Evolutionary conservation across 2,797 vertebrate genomes (phyloP).

Genomic region (Octomys mimax): DNA sequence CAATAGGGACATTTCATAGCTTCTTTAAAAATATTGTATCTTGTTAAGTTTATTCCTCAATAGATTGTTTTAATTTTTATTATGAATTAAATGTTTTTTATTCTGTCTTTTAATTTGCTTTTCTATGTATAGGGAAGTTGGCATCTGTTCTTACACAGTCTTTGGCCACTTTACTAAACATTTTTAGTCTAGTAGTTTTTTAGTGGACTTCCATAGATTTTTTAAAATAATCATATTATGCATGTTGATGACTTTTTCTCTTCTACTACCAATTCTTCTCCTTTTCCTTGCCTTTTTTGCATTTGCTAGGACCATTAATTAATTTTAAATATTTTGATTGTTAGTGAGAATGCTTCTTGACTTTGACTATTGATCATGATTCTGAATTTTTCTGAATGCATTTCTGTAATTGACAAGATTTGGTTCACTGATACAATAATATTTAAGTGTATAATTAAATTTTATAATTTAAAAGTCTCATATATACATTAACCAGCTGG

Average conservation of each 20-base stretch:
- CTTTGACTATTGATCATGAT: slow-evolving; percentile 12
- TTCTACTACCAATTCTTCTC: not conserved
- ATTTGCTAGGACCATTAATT: not conserved
- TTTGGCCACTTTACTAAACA: slow-evolving; percentile 41
- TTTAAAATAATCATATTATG: slow-evolving; percentile 15
- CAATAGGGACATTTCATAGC: slow-evolving; percentile 29
- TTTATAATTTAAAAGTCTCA: slow-evolving; percentile 34
- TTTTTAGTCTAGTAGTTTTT: slow-evolving; percentile 57
- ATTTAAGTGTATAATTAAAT: slow-evolving; percentile 21
- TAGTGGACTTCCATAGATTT: slow-evolving; percentile 48
- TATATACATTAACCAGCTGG: not conserved
- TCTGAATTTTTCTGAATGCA: slow-evolving; percentile 45
- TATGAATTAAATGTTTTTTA: slow-evolving; percentile 34
- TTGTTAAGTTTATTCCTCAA: slow-evolving; percentile 28
- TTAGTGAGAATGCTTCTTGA: slow-evolving; percentile 51
- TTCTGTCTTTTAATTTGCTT: slow-evolving; percentile 44
- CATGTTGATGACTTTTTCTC: slow-evolving; percentile 31
- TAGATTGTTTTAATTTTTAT: slow-evolving; percentile 50
- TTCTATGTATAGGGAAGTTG: slow-evolving; percentile 37
- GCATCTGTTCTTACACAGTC: not conserved
- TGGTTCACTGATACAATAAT: not conserved
- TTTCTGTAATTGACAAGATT: slow-evolving; percentile 37
- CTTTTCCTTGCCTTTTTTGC: not conserved
- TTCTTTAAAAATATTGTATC: not conserved
- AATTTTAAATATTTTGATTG: slow-evolving; percentile 41